phyloP scores from a whole-genome alignment of 2,888 invertebrate genomes.

The Troides helena region DNA sequence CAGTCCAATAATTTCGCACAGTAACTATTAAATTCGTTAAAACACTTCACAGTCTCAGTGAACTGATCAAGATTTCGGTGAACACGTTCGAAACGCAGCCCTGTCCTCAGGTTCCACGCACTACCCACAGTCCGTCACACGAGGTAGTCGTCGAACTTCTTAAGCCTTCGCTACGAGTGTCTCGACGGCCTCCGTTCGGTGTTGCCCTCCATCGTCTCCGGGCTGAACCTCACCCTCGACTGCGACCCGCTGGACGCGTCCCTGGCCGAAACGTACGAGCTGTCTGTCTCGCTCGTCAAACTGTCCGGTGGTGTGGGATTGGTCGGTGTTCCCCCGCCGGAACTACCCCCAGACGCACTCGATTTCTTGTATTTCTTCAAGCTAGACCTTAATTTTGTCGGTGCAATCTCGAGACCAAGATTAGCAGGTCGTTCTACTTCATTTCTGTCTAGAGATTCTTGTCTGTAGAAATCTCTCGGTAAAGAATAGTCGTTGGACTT shows the following conservation, averaged over 20 bases:
- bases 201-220: slow-evolving; percentile 82
- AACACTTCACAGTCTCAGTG: slow-evolving; percentile 4
- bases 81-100: neutral
- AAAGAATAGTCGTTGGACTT: slow-evolving; percentile 63
- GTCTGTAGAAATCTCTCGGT: slow-evolving; percentile 64
- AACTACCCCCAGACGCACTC: slow-evolving; percentile 77
- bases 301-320: slow-evolving; percentile 93
- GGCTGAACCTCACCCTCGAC: slow-evolving; percentile 88
- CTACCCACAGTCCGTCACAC: slow-evolving; percentile 51
- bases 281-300: slow-evolving; percentile 89
- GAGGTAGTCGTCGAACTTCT: slow-evolving; percentile 74
- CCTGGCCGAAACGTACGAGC: slow-evolving; percentile 92
- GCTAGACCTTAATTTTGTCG: slow-evolving; percentile 87
- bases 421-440: slow-evolving; percentile 71
- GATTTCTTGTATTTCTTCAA: slow-evolving; percentile 86
- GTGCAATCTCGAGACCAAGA: slow-evolving; percentile 83
- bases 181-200: slow-evolving; percentile 55
- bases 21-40: slow-evolving; percentile 4
- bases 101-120: slow-evolving; percentile 25
- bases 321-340: slow-evolving; percentile 87
- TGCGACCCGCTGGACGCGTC: slow-evolving; percentile 86
- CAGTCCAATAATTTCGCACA: neutral
- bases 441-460: slow-evolving; percentile 57
- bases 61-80: neutral
- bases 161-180: slow-evolving; percentile 75